Percentiles rank a stretch among this genome's conserved stretches.
Evolutionary conservation across 2,888 invertebrate genomes (phyloP).

Genomic region (Notodonta ziczac): DNA sequence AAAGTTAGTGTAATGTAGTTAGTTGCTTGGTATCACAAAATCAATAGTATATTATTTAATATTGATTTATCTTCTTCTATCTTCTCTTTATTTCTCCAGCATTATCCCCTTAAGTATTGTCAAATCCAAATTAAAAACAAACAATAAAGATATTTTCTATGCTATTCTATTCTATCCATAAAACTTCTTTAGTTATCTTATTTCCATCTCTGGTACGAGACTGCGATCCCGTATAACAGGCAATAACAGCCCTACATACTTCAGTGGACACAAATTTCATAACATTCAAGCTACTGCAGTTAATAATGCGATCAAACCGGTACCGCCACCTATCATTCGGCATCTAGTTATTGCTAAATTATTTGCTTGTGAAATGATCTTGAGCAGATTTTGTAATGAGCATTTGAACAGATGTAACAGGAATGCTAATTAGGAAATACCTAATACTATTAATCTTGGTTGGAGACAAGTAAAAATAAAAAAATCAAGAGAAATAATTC

Average conservation of each 20-base stretch:
- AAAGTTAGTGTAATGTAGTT: too few relatives aligned
- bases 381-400: conserved; percentile 46
- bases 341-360: conserved; percentile 55
- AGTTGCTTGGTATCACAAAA: too few relatives aligned
- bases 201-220: background rate
- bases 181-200: background rate
- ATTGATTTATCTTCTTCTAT: too few relatives aligned
- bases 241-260: background rate
- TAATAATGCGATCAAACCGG: conserved; percentile 52
- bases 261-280: conserved; percentile 40
- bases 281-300: conserved; percentile 50
- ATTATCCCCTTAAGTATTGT: too few relatives aligned
- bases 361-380: conserved; percentile 58
- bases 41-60: too few relatives aligned
- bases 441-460: background rate
- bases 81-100: too few relatives aligned
- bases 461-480: too few relatives aligned
- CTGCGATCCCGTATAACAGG: background rate
- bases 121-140: too few relatives aligned
- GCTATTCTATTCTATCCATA: too few relatives aligned
- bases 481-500: too few relatives aligned
- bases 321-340: conserved; percentile 45
- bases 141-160: too few relatives aligned
- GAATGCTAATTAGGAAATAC: conserved; percentile 17
- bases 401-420: conserved; percentile 31